Evolutionary conservation across 2,888 invertebrate species (phyloP), one percentile per base, ranked within the genome.

Genomic region (Lamproptera curius): DNA sequence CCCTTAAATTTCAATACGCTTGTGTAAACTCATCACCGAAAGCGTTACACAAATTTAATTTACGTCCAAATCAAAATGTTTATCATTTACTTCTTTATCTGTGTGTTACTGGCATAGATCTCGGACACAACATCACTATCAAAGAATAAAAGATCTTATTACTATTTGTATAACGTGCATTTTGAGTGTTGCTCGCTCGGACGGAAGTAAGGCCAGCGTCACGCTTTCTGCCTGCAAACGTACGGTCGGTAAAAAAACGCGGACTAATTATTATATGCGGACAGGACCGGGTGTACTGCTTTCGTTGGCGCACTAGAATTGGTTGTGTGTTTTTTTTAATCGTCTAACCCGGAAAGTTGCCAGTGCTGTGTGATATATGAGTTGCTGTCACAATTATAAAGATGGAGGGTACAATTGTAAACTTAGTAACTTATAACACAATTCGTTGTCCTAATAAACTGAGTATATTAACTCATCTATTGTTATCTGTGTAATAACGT

Each of bases 151-250:
- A 33, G 39, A 23, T 40, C 44, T 46, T 56, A 57, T 46, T 1
- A 8, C 2, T 1, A n/a, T 9, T 2, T 4, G 0, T 0, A 41
- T 51, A 54, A 44, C 37, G 39, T 34, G 8, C 14, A 50, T 45
- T 26, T 54, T n/a, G 42, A 10, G 14, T 45, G 15, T 33, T 5
- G 10, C n/a, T 15, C 14, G 23, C 26, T 37, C 43, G 52, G 61
- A 60, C 67, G 67, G 67, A 67, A 66, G 64, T 65, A 57, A 59
- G 61, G 56, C 60, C 58, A 51, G 46, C 66, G 73, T 76, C 67
- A 78, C 78, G 78, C 78, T 78, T 78, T 78, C 78, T 78, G 77
- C 74, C 45, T 59, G 51, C 66, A 64, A 61, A 61, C 65, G 65
- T 67, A 72, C 69, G 55, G 61, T 62, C 64, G 65, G 65, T 26